These are phyloP conservation scores for Cyphomyrus plagiostoma DNA, from an alignment of 2,113 vertebrate genomes.

Conservation along the genomic window DNA sequence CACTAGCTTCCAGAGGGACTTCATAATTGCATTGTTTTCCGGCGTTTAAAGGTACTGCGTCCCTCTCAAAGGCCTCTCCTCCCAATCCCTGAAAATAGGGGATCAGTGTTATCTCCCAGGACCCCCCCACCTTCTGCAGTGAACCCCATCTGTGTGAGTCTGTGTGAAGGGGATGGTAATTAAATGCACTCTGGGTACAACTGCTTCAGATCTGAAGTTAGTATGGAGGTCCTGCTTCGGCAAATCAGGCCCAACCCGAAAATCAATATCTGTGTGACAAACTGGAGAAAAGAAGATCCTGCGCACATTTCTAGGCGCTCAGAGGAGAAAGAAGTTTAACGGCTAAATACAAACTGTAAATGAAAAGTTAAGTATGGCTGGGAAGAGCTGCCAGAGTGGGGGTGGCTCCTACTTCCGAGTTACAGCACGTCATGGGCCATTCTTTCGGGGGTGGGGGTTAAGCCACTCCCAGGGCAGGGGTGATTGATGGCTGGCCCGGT, in stretches of 20 bases:
- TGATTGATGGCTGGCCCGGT: conserved; percentile 11
- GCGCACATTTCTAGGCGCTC: background rate
- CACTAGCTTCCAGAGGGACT: background rate
- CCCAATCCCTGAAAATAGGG: conserved; percentile 59
- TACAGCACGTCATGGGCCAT: conserved; percentile 31
- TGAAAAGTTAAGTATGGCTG: background rate
- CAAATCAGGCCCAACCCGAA: conserved; percentile 25
- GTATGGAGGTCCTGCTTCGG: conserved; percentile 27
- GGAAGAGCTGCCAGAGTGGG: background rate
- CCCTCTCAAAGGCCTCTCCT: conserved; percentile 44
- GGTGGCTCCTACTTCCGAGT: background rate
- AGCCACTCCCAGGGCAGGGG: conserved; percentile 10
- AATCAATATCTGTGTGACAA: conserved; percentile 1
- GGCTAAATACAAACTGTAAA: background rate
- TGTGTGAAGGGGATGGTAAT: conserved; percentile 65
- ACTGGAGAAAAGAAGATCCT: background rate
- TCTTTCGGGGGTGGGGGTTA: background rate
- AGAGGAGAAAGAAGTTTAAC: background rate
- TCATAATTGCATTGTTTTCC: background rate
- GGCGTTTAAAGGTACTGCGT: background rate
- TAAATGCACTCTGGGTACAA: conserved; percentile 61
- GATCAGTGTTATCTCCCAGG: conserved; percentile 58
- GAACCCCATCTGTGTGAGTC: conserved; percentile 62
- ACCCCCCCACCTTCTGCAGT: conserved; percentile 49
- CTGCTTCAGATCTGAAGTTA: conserved; percentile 51